phyloP scores from a whole-genome alignment of 2,113 vertebrate species.

The Paradoxurus hermaphroditus region DNA sequence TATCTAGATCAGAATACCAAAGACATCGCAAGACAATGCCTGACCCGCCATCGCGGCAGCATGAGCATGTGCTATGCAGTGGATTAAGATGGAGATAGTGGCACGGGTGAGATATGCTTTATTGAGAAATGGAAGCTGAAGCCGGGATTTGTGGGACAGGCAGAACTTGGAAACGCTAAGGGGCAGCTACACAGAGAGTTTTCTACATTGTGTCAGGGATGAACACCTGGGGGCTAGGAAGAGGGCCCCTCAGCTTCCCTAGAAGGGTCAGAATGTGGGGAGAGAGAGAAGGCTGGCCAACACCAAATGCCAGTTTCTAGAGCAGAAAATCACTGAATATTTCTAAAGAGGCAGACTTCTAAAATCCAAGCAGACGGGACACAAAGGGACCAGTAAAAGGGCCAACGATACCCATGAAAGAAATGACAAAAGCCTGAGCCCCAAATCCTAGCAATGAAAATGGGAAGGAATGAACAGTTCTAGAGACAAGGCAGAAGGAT shows the following conservation, averaged over 20 bases:
- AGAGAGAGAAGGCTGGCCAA: not conserved
- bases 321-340: not conserved
- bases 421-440: not conserved
- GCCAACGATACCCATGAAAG: fast-evolving
- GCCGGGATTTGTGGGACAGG: not conserved
- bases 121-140: not conserved
- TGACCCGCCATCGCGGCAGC: not conserved
- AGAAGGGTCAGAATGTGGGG: not conserved
- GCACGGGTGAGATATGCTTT: not conserved
- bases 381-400: not conserved
- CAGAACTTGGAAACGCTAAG: not conserved
- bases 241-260: not conserved
- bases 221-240: not conserved
- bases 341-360: not conserved
- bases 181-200: not conserved
- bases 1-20: not conserved
- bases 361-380: not conserved
- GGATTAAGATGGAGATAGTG: not conserved
- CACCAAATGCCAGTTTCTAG: not conserved
- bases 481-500: not conserved
- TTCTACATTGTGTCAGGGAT: not conserved
- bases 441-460: not conserved
- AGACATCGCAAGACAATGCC: not conserved
- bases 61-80: not conserved
- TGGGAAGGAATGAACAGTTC: not conserved